Base-by-base conservation (phyloP, 2,888 invertebrate genomes). In the Calephelis perditalis region DNA sequence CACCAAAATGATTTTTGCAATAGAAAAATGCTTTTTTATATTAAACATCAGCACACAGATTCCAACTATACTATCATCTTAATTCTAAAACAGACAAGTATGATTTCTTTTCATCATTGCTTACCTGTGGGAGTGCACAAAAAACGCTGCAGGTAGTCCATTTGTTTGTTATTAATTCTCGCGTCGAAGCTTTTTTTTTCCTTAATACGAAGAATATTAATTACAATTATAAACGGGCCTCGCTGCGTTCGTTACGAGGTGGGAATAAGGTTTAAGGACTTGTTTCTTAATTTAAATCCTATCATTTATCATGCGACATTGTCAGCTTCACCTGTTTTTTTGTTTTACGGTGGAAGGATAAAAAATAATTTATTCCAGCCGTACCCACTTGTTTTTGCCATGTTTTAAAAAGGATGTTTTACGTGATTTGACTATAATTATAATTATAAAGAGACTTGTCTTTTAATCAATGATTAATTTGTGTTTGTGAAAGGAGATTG, bases 81-180 rank as follows among this genome's bases (percentile, higher is more conserved):
- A 66, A 80, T 74, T 78, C 75, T 85, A 84, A 89, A 83, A 90
- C 86, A 87, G 84, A 81, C 83, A 78, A 81, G 79, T 82, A 81
- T 80, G 83, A 86, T 84, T 77, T 82, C 82, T 84, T 86, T 85
- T 86, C 87, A 86, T 86, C 85, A 82, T 81, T 79, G 73, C 73
- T 72, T 89, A 88, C 89, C 89, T 90, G 89, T 84, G 81, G 81
- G 81, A 79, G 80, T 77, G 72, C 79, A 89, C 87, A 90, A 90
- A 90, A 90, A 90, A 87, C 85, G 74, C 82, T 78, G 82, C 90
- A 90, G 90, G 90, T 90, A 90, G 90, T 89, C 84, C 89, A 90
- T 90, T 90, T 90, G 90, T 90, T 90, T 90, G 88, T 90, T 90
- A 90, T 90, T 89, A 90, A 90, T 88, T 89, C 90, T 87, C 86